Percentiles rank a stretch among this genome's conserved stretches.
phyloP scores from a whole-genome alignment of 2,113 vertebrate species.

The Microtus montanus region DNA sequence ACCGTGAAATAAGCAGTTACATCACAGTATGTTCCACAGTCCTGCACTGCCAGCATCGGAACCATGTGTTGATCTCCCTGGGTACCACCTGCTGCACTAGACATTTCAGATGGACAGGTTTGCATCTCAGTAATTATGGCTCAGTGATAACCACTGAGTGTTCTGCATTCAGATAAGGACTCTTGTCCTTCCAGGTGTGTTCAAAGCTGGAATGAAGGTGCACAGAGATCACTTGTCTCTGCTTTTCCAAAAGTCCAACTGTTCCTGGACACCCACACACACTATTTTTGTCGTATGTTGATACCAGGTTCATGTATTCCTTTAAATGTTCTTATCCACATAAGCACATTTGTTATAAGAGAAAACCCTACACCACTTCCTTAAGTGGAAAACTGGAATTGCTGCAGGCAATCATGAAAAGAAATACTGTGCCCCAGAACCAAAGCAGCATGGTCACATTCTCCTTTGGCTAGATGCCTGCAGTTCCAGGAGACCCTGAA shows the following conservation, averaged over 20 bases:
- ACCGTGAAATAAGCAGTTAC: not conserved
- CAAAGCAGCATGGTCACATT: not conserved
- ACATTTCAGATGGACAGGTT: not conserved
- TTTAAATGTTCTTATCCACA: not conserved
- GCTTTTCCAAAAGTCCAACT: not conserved
- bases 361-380: not conserved
- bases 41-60: not conserved
- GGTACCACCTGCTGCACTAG: not conserved
- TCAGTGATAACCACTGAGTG: not conserved
- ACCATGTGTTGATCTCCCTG: not conserved
- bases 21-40: not conserved
- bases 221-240: not conserved
- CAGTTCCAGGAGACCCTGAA: not conserved
- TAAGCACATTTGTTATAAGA: not conserved
- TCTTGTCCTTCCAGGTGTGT: not conserved
- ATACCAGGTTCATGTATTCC: not conserved
- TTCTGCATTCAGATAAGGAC: not conserved
- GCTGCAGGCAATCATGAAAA: not conserved
- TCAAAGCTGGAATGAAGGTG: not conserved
- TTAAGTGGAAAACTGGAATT: not conserved
- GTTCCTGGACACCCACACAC: not conserved
- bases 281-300: not conserved
- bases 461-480: not conserved
- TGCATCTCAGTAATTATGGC: not conserved
- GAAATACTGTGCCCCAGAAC: not conserved